Conservation (phyloP, 1,140 invertebrate species). For the Atopsyche davidsoni region DNA sequence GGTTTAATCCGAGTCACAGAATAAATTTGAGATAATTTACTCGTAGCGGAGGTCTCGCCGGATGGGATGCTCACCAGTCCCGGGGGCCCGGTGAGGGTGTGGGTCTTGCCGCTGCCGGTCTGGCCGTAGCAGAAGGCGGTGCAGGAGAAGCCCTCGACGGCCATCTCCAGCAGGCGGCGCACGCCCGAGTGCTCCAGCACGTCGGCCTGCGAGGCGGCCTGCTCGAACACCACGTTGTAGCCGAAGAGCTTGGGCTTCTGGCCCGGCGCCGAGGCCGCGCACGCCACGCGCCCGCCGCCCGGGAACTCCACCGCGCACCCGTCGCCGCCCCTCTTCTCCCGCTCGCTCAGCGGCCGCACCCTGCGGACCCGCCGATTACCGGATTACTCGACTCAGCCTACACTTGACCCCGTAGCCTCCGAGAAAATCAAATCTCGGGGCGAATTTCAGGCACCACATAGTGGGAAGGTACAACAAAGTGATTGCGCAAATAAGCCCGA, state of each 20-base stretch:
- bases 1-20: no score
- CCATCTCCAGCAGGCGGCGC: constrained; percentile 84
- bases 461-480: no score
- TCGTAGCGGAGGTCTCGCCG: constrained; percentile 1
- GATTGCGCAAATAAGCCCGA: no score
- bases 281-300: constrained; percentile 71
- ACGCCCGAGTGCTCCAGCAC: constrained; percentile 78
- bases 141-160: constrained; percentile 86
- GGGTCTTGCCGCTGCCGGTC: constrained; percentile 94
- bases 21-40: no score
- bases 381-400: no score
- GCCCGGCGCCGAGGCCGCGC: constrained; percentile 42
- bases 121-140: constrained; percentile 96
- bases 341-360: constrained; percentile 63
- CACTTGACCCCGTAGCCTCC: no score
- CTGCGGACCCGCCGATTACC: no score
- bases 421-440: no score
- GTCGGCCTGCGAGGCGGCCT: constrained; percentile 74
- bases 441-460: no score
- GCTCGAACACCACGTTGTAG: constrained; percentile 86
- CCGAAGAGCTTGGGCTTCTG: constrained; percentile 74
- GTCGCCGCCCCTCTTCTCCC: constrained; percentile 59
- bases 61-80: constrained; percentile 57
- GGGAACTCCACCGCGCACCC: constrained; percentile 64
- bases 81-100: constrained; percentile 88